Base-by-base conservation (phyloP, 2,888 invertebrate species). In the Amphipoea oculea region DNA sequence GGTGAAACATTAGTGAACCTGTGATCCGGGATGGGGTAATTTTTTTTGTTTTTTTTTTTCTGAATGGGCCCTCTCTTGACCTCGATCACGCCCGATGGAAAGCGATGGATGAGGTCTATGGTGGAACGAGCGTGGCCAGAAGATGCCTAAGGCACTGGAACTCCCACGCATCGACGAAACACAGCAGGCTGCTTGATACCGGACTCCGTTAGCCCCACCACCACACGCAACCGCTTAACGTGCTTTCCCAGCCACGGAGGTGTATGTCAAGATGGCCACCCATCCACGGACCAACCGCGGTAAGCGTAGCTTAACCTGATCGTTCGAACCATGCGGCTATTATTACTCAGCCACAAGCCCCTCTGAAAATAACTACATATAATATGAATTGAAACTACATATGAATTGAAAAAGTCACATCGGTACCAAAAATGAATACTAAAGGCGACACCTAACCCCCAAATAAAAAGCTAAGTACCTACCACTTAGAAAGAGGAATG, bases 401-500 rank as follows among this genome's bases (percentile, higher is more conserved):
- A 29, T 29, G 9, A 57, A 57, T n/a, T 57, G 57, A 23, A 57
- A 57, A 57, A 3, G 23, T 57, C 9, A n/a, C 57, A 23, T 57
- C 11, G 57, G 1, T n/a, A 57, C 23, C 57, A n/a, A 60, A 4
- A 73, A 17, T n/a, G n/a, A 82, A 77, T 20, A 1, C 40, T 12
- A 63, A 63, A 65, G 2, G 42, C 67, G 67, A 68, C 67, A 81
- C 14, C 54, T 69, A 62, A 68, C 23, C 20, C 14, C 23, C 14
- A 66, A 76, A 83, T 81, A 84, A 81, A 83, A 76, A 54, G 62
- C 36, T 63, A 73, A 79, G 57, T 84, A 67, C 57, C 73, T 83
- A 67, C 63, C 76, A 73, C 85, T 83, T 77, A 77, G 29, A 63
- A 45, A 65, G 73, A 85, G 4, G 57, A 71, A 85, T 77, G 75